Evolutionary conservation across 92 coral and sea anemone species (phyloP), one percentile per base, ranked within the genome.

Genomic region (Muricea muricata): DNA sequence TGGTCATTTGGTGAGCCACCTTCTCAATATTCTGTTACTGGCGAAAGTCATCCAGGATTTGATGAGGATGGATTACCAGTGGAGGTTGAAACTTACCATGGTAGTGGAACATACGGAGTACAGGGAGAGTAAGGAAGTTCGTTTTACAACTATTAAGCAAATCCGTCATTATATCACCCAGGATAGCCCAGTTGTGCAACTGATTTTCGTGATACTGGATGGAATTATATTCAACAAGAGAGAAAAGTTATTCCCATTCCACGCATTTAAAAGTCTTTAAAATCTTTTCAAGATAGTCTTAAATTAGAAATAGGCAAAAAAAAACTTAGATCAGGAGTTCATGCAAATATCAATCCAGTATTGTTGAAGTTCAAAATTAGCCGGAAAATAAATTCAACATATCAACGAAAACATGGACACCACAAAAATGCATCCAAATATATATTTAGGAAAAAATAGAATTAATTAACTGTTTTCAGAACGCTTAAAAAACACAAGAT

Each of bases 61-160:
- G 80, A 75, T 29, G 80, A 75, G n/a, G 80, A 75, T 14, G 80
- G 80, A 40, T 75, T 75, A 50, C 80, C 80, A 26, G 80, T 75
- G 25, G 80, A 75, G 13, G 39, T 75, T 3, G 80, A 8, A 33
- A 39, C 70, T 6, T 1, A 63, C 21, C 2, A 63, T 32, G 70
- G 37, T 0, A 63, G 70, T 8, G 70, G 37, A 52, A 52, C 24
- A 25, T 52, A 52, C 7, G 60, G 14, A 30, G 45, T 29, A 0
- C 25, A 68, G 18, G 75, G 47, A 32, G 11, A 9, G 41, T 14
- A 35, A 50, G 21, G 20, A 2, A 37, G 28, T 28, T 24, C 75
- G 26, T 68, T 18, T 37, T 20, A 41, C 24, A 41, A 20, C 45
- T 33, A 33, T 1, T 29, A 20, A 25, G 60, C 60, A 52, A 4